A percentile compares a stretch with the other conserved stretches of the same genome.
Evolutionary conservation across 2,797 vertebrate species (phyloP).

Genomic region (Sebastes kiyomatsui): DNA sequence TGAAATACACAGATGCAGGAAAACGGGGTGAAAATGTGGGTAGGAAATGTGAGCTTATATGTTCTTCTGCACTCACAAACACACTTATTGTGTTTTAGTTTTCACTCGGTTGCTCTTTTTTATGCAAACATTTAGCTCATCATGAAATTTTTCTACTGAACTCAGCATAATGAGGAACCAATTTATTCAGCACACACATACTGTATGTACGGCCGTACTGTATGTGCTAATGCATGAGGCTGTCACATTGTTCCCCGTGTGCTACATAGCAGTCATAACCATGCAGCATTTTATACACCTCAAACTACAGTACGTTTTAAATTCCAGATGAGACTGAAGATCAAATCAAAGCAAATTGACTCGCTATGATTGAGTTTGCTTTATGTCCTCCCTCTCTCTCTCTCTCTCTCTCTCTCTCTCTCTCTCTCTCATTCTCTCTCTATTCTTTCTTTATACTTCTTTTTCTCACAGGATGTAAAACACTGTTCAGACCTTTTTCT

Average conservation of each 20-base stretch:
- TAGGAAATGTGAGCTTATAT: neutral
- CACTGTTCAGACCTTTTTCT: conserved; percentile 44
- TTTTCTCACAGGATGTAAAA: conserved; percentile 43
- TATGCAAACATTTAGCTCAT: neutral
- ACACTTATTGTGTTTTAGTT: neutral
- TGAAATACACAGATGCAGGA: neutral
- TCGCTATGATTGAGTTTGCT: conserved; percentile 61
- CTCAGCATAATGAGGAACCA: conserved; percentile 17
- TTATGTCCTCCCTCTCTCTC: neutral
- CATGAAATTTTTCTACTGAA: neutral
- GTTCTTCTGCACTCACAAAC: neutral
- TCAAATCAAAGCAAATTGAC: conserved; percentile 65
- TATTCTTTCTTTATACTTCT: neutral
- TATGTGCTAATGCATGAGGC: neutral
- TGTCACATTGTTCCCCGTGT: neutral
- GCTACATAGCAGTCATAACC: neutral
- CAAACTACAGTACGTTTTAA: conserved; percentile 35
- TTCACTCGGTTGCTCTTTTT: neutral
- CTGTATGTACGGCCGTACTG: neutral
- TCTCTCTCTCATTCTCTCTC: neutral
- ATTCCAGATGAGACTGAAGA: conserved; percentile 53
- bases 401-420: neutral
- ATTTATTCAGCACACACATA: conserved; percentile 16
- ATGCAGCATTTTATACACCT: conserved; percentile 28
- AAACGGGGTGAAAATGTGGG: neutral